Evolutionary conservation across 2,113 vertebrate genomes (phyloP), one percentile per base, ranked within the genome.

Genomic region (Potamarius usumacintae): DNA sequence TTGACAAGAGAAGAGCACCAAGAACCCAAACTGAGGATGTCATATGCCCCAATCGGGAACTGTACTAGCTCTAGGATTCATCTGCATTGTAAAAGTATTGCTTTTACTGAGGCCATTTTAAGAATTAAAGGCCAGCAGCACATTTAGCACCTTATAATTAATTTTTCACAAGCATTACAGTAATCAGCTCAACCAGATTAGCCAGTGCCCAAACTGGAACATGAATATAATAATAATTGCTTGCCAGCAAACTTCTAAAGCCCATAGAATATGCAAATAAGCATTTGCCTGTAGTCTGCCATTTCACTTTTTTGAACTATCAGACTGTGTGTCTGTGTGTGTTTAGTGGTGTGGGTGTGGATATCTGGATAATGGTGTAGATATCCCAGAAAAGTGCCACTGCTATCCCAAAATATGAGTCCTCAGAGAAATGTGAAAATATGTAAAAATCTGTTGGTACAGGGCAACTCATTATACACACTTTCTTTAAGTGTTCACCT

Each of bases 71-170:
- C 8, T 74, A 25, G 30, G 2, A 30, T 15, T 20, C 34, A n/a
- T 60, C 53, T 60, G 12, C 42, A 60, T 17, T 65, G 18, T 60
- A 60, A 76, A 25, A 12, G 30, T 62, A 63, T 50, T 74, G 69
- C 34, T 85, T 76, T 60, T 9, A 85, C 30, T 48, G 69, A 14
- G 69, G 22, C 2, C 8, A 1, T 76, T 60, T 63, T 85, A 60
- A 62, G 42, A 50, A 67, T 79, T 14, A 67, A 79, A 53, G 58
- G 50, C 62, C 48, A 30, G 82, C 50, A 22, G 62, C 57, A 86
- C 34, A 79, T 55, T 86, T 80, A 86, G 76, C 77, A 86, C 62
- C 76, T 69, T 67, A 76, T 86, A 86, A 80, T 79, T 50, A 50
- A 25, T n/a, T 77, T 18, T 48, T 79, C 12, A 4, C 55, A 53